phyloP scores from a whole-genome alignment of 2,888 invertebrate genomes.

The Gandaritis pyraliata region DNA sequence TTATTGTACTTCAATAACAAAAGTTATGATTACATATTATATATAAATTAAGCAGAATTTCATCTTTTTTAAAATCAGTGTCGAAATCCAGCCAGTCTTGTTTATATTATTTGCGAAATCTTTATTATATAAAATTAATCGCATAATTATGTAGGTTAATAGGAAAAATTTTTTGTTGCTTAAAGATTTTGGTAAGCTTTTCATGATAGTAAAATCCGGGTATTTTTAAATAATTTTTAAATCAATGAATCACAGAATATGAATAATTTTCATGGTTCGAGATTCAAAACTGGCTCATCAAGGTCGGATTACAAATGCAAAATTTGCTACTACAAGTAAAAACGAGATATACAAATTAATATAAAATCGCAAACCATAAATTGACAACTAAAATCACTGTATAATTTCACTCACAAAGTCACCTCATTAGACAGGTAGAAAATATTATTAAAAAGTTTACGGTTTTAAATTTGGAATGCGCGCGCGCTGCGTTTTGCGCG shows the following conservation, averaged over 20 bases:
- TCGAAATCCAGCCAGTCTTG: too few relatives aligned
- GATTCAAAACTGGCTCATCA: conserved; percentile 24
- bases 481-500: conserved; percentile 63
- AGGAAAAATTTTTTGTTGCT: not conserved
- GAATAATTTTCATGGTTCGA: conserved; percentile 5
- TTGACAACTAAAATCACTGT: conserved; percentile 24
- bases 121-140: not conserved
- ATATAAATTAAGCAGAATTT: too few relatives aligned
- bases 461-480: conserved; percentile 50
- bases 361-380: conserved; percentile 9
- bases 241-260: conserved; percentile 4
- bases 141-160: not conserved
- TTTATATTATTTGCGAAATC: not conserved
- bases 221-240: conserved; percentile 4
- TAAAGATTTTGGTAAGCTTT: not conserved
- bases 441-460: conserved; percentile 32
- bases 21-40: too few relatives aligned
- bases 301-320: conserved; percentile 29
- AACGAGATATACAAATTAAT: conserved; percentile 15
- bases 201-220: not conserved
- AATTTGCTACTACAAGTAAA: conserved; percentile 15
- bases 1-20: too few relatives aligned
- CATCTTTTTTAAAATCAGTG: too few relatives aligned
- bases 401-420: conserved; percentile 35
- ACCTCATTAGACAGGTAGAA: conserved; percentile 34